Evolutionary conservation across 2,113 vertebrate species (phyloP), one percentile per base, ranked within the genome.

Genomic region (Callospermophilus lateralis): DNA sequence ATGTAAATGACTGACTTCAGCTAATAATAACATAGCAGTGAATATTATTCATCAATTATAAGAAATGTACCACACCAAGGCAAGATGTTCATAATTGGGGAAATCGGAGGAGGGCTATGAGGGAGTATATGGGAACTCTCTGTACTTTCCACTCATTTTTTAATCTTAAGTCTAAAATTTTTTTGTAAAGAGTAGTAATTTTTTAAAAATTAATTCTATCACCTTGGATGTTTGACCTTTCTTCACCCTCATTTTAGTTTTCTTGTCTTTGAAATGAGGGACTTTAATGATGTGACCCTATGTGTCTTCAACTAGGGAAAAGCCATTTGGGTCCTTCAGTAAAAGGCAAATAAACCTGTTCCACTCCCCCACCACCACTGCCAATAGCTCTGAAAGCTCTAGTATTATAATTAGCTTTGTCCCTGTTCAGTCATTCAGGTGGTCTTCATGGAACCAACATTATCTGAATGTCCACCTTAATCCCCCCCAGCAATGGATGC

Each of bases 61-160:
- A 92, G 89, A 80, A 79, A 74, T 11, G 28, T 16, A 32, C 45
- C 79, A 39, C 26, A 24, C 9, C 2, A 13, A 55, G 20, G 53
- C 17, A n/a, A 72, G 74, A 63, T 72, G 79, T 30, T 55, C 39
- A 22, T 24, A 61, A 63, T 10, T 10, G 61, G 61, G 61, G 61
- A 81, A 72, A 39, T 84, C 26, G 67, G 67, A 65, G 67, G 65
- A 0, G 5, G 26, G 32, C 58, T 63, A 1, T 63, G 61, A 63
- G 9, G 26, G 48, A 51, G 34, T 24, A 34, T 17, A 24, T 1
- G 11, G 45, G 39, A 94, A 61, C 42, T 80, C 61, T 28, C 67
- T 68, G 39, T 89, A 78, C 79, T 70, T 92, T 22, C 48, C 92
- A 20, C n/a, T 89, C 20, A 13, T 24, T 37, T 70, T 94, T 89